These are phyloP conservation scores for Drosophila fuyamai DNA, from an alignment of 1,140 invertebrate species.

Conservation along the genomic window DNA sequence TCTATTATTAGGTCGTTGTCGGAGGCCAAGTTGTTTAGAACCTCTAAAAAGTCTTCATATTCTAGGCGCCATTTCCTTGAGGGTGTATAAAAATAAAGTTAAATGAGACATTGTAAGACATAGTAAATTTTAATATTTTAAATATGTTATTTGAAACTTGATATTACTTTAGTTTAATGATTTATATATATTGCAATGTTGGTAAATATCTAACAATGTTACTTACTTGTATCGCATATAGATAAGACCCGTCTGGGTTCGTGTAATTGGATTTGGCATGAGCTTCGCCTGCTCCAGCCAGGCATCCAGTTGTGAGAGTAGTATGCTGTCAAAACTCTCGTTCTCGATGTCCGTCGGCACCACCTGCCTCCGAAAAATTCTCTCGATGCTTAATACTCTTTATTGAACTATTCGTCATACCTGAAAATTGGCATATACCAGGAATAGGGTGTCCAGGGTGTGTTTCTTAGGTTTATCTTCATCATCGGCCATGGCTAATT, in stretches of 20 bases:
- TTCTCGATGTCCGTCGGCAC: conserved; percentile 63
- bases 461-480: conserved; percentile 79
- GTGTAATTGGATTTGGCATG: conserved; percentile 63
- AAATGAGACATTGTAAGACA: too few species aligned
- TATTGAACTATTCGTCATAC: conserved; percentile 4
- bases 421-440: conserved; percentile 64
- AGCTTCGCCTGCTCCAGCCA: conserved; percentile 77
- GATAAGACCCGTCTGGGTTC: conserved; percentile 70
- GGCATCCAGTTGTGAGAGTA: conserved; percentile 71
- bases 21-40: conserved; percentile 49
- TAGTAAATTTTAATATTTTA: too few species aligned
- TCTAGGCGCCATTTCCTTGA: conserved; percentile 79
- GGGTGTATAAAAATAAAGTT: too few species aligned
- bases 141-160: too few species aligned
- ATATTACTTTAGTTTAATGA: too few species aligned
- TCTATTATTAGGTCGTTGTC: conserved; percentile 51
- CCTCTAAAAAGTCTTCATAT: conserved; percentile 74
- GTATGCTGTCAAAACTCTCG: conserved; percentile 60
- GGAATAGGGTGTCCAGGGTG: conserved; percentile 68
- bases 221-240: conserved; percentile 80
- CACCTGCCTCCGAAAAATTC: conserved; percentile 4
- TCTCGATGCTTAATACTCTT: background rate
- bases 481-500: conserved; percentile 68
- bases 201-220: background rate
- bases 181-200: background rate